A percentile compares a stretch with the other conserved stretches of the same genome.
phyloP scores from a whole-genome alignment of 2,113 vertebrate genomes.

The Microcebus ravelobensis region DNA sequence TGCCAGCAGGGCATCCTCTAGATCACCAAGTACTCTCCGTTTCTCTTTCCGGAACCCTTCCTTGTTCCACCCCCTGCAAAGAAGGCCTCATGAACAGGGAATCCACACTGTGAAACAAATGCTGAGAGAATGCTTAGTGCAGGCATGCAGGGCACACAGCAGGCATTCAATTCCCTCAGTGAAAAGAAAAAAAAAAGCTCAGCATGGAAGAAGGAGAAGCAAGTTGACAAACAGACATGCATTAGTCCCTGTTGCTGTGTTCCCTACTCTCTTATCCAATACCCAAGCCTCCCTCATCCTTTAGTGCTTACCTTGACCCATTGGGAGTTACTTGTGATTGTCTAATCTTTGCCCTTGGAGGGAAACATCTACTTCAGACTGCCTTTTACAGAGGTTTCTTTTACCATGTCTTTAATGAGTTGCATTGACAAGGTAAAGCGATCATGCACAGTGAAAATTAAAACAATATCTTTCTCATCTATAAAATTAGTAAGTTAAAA shows the following conservation, averaged over 20 bases:
- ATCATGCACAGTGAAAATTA: background rate
- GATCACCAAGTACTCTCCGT: background rate
- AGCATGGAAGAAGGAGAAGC: background rate
- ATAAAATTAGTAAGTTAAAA: background rate
- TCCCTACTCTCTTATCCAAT: background rate
- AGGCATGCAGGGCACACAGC: background rate
- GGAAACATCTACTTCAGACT: background rate
- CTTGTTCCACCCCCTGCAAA: background rate
- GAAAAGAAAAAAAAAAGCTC: background rate
- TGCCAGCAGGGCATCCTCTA: background rate
- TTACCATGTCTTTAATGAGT: background rate
- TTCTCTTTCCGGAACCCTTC: background rate
- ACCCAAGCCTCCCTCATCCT: background rate
- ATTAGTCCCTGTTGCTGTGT: accelerated
- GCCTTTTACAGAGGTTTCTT: background rate
- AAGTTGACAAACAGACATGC: background rate
- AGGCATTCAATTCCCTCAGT: background rate
- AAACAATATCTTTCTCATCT: background rate
- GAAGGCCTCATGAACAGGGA: background rate
- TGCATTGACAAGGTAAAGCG: background rate
- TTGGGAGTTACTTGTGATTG: background rate
- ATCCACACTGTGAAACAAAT: background rate
- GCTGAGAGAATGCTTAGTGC: background rate
- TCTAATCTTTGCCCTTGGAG: background rate
- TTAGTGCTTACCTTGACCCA: background rate